These are phyloP conservation scores for Bufo bufo DNA, from an alignment of 2,113 vertebrate species.

Conservation along the genomic window DNA sequence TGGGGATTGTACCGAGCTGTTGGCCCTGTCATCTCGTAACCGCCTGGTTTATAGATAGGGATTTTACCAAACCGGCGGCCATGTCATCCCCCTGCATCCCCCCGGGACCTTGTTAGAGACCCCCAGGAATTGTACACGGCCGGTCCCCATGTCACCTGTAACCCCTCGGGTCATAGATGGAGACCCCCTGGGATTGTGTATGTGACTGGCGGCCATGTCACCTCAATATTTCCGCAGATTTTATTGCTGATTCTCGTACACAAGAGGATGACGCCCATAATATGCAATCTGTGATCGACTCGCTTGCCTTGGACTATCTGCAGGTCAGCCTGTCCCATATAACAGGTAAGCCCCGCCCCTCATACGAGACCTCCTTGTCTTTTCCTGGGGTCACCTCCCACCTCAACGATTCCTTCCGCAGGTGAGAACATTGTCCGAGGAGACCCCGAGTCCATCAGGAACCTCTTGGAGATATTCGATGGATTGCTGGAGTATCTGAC, in stretches of 20 bases:
- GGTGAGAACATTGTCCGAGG: slow-evolving; percentile 93
- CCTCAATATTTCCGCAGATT: slow-evolving; percentile 72
- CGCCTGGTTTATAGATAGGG: no score
- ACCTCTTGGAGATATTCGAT: slow-evolving; percentile 96
- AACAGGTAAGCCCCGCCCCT: slow-evolving; percentile 76
- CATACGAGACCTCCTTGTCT: no score
- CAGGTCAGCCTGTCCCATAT: slow-evolving; percentile 98
- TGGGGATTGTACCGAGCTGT: no score
- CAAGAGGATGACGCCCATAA: slow-evolving; percentile 93
- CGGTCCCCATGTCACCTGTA: no score
- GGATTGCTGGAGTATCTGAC: slow-evolving; percentile 93
- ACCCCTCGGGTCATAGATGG: no score
- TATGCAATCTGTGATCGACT: slow-evolving; percentile 92
- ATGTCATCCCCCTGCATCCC: no score
- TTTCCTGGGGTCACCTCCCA: background rate
- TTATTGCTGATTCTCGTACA: slow-evolving; percentile 76
- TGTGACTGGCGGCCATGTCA: no score
- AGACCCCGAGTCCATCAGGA: slow-evolving; percentile 86
- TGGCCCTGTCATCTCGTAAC: no score
- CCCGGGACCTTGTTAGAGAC: no score
- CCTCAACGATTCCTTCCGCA: slow-evolving; percentile 57
- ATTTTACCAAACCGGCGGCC: no score
- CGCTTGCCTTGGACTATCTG: slow-evolving; percentile 93
- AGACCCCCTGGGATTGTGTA: no score
- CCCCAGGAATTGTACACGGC: no score